Conservation (phyloP, 2,888 invertebrate species). For the Myopa testacea region DNA sequence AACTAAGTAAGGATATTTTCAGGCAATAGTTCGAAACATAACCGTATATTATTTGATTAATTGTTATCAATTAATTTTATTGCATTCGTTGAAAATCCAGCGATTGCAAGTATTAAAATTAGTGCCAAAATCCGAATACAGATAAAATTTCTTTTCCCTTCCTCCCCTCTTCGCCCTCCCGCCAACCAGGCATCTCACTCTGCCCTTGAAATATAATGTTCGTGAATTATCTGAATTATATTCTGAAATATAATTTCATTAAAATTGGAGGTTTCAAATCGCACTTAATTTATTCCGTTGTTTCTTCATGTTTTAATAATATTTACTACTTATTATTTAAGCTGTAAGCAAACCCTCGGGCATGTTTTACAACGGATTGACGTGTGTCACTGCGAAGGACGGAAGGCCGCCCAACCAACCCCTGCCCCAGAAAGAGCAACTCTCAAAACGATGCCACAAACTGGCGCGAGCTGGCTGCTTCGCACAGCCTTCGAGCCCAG, state of each 20-base stretch:
- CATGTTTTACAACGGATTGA: conserved; percentile 36
- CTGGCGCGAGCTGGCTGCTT: not conserved
- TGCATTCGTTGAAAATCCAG: too few species aligned
- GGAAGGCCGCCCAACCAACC: not conserved
- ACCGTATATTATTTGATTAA: too few species aligned
- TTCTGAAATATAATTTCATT: conserved; percentile 38
- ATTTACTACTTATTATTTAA: conserved; percentile 46
- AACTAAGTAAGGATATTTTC: too few species aligned
- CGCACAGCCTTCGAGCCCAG: conserved; percentile 12
- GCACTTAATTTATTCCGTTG: conserved; percentile 38
- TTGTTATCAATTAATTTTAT: too few species aligned
- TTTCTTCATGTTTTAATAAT: conserved; percentile 42
- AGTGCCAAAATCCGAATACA: too few species aligned
- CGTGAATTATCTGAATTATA: not conserved
- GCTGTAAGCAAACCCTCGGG: conserved; percentile 21
- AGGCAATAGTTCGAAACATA: too few species aligned
- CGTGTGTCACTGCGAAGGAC: conserved; percentile 21
- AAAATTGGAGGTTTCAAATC: conserved; percentile 43
- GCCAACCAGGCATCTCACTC: not conserved
- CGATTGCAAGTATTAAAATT: too few species aligned
- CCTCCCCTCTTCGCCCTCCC: not conserved
- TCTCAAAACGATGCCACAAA: conserved; percentile 35
- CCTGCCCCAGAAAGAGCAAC: not conserved
- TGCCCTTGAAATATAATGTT: not conserved
- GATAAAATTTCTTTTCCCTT: too few species aligned